These are phyloP conservation scores for Halcyon chelicuti DNA, from an alignment of 2,797 vertebrate species.

Conservation along the genomic window DNA sequence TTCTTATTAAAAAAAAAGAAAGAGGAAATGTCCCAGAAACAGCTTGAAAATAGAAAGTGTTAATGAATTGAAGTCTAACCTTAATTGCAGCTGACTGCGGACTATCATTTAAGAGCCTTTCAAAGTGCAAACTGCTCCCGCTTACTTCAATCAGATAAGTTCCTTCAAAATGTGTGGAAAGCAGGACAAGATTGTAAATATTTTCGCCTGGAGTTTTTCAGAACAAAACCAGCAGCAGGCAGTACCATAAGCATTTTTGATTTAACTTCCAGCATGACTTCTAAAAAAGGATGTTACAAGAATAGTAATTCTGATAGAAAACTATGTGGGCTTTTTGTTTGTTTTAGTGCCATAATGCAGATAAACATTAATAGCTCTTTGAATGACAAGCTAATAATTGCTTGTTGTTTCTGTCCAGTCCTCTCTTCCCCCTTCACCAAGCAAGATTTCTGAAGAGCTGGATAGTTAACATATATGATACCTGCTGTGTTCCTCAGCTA, in stretches of 20 bases:
- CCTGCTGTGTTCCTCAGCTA: neutral
- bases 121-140: neutral
- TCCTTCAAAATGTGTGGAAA: neutral
- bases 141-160: neutral
- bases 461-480: neutral
- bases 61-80: neutral
- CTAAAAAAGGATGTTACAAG: neutral
- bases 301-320: neutral
- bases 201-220: neutral
- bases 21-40: neutral
- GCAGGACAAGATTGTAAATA: neutral
- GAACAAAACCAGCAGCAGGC: neutral
- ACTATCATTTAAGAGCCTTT: neutral
- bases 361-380: neutral
- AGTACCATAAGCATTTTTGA: neutral
- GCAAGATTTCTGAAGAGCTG: neutral
- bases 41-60: neutral
- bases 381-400: neutral
- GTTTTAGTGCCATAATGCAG: neutral
- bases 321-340: neutral
- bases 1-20: neutral
- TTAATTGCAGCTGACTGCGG: neutral
- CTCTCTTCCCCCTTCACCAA: neutral
- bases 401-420: neutral
- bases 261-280: neutral